Evolutionary conservation across 2,113 vertebrate genomes (phyloP).

Genomic region (Daubentonia madagascariensis): DNA sequence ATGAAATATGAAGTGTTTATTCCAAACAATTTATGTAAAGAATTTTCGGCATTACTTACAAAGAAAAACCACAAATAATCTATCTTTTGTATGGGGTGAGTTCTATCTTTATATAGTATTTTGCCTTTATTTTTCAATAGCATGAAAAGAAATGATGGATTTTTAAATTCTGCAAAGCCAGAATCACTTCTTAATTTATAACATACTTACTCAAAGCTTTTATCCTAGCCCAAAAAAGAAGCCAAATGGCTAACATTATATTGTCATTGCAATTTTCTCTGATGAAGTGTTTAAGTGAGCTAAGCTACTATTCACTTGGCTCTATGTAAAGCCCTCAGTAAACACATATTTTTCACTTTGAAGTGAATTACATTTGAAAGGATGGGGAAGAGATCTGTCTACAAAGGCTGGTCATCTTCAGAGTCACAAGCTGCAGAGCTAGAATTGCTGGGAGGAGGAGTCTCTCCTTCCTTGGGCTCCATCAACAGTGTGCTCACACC

Average conservation of each 20-base stretch:
- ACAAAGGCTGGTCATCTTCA: neutral
- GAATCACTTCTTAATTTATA: constrained; percentile 25
- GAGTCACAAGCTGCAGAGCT: neutral
- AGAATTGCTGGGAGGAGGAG: accelerated
- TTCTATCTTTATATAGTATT: neutral
- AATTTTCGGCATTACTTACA: neutral
- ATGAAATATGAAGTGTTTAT: neutral
- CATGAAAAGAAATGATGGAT: neutral
- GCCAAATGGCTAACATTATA: neutral
- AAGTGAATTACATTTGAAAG: neutral
- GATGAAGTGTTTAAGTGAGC: neutral
- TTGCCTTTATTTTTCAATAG: neutral
- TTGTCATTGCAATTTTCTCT: neutral
- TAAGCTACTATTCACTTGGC: neutral
- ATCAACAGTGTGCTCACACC: neutral
- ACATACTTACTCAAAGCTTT: neutral
- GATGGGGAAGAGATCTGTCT: neutral
- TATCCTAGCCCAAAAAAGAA: neutral
- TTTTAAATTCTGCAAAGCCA: neutral
- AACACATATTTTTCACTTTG: neutral
- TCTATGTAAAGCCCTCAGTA: neutral
- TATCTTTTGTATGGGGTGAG: neutral
- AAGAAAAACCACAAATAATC: constrained; percentile 26
- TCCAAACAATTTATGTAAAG: constrained; percentile 1
- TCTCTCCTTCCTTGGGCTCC: neutral